A percentile compares a stretch with the other conserved stretches of the same genome.
These are phyloP conservation scores for Hyles euphorbiae DNA, from an alignment of 1,140 invertebrate species.

Conservation along the genomic window DNA sequence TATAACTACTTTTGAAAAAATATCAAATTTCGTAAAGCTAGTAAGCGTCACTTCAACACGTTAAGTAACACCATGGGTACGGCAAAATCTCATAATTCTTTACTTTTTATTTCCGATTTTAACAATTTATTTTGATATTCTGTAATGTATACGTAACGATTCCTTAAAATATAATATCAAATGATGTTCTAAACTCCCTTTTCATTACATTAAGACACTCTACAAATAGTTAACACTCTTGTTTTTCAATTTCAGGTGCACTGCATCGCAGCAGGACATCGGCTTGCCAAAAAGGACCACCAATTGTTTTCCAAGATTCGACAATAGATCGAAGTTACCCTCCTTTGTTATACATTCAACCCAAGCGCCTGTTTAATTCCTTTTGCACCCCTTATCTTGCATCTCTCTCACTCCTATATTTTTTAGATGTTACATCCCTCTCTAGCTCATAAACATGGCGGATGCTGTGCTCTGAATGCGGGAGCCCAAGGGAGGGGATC, in stretches of 20 bases:
- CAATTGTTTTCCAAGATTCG: background rate
- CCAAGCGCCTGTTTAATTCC: constrained; percentile 29
- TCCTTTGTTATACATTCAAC: constrained; percentile 40
- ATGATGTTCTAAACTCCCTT: too few relatives aligned
- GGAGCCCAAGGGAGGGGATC: constrained; percentile 16
- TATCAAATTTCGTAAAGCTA: too few relatives aligned
- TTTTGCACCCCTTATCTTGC: constrained; percentile 22
- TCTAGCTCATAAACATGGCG: constrained; percentile 48
- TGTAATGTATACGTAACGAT: too few relatives aligned
- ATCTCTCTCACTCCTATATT: constrained; percentile 25
- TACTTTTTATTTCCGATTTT: too few relatives aligned
- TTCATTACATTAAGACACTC: too few relatives aligned
- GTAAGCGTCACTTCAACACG: too few relatives aligned
- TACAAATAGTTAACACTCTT: too few relatives aligned
- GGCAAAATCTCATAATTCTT: too few relatives aligned
- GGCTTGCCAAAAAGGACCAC: background rate
- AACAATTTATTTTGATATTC: too few relatives aligned
- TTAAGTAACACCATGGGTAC: too few relatives aligned
- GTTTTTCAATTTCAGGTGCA: background rate
- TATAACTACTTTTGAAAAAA: too few relatives aligned
- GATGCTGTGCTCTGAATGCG: constrained; percentile 41
- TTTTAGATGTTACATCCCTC: constrained; percentile 18
- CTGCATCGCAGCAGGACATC: background rate
- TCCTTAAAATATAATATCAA: too few relatives aligned
- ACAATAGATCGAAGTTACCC: constrained; percentile 15